Evolutionary conservation across 2,888 invertebrate genomes (phyloP), one percentile per base, ranked within the genome.

Genomic region (Heliconius ismenius): DNA sequence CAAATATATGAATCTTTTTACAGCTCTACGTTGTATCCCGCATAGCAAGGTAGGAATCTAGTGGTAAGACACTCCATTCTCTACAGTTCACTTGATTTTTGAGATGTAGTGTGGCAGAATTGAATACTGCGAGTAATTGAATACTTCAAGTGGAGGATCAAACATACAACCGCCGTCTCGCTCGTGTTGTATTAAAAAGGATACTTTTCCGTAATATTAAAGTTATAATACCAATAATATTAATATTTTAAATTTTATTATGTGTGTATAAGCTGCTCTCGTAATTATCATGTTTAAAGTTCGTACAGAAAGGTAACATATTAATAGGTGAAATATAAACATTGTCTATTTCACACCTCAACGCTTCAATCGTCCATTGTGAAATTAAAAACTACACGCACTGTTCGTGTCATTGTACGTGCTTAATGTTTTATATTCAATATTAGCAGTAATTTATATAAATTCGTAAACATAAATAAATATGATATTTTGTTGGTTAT

Each of bases 351-450:
- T 70, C 70, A 70, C 70, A 70, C 70, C 10, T 32, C 58, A 70
- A 70, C 70, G 70, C 70, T 32, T 70, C 58, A 24, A 28, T 15
- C 58, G 70, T 58, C 58, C 54, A 70, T 54, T 70, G 58, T 70
- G 70, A 36, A 70, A 70, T 70, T 70, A 70, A 58, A 70, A 36
- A 32, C 32, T 54, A 70, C 70, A 70, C 70, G 70, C 70, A 70
- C 54, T 15, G 58, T 24, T n/a, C 15, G n/a, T 36, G 58, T 58
- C 70, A 70, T 70, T 32, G 58, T 58, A 58, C 32, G 24, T 58
- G 58, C 15, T 32, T 58, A 58, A 24, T 70, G 7, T n/a, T 58
- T 69, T 21, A 7, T 11, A 36, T 28, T 9, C 0, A 15, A n/a
- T 58, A 58, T 58, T 36, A 32, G 3, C 7, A 54, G n/a, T 36